A percentile compares a stretch with the other conserved stretches of the same genome.
These are phyloP conservation scores for Paralichthys olivaceus DNA, from an alignment of 2,113 vertebrate genomes.

Conservation along the genomic window DNA sequence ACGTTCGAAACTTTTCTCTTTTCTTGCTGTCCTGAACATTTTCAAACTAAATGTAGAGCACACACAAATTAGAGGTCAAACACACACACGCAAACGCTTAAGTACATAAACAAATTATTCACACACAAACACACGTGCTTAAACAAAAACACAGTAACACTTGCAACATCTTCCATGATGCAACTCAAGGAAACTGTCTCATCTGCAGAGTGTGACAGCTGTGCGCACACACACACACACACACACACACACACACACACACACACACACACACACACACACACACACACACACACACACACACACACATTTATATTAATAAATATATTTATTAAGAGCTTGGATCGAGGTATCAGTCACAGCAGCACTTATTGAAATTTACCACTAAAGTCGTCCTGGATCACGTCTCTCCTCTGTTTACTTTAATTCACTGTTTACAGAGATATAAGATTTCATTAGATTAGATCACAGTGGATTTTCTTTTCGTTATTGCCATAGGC, in stretches of 20 bases:
- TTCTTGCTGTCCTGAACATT: background rate
- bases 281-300: constrained; percentile 5
- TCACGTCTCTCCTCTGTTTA: no score
- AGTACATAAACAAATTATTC: no score
- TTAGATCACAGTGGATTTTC: no score
- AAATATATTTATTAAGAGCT: no score
- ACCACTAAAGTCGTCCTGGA: no score
- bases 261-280: constrained; percentile 25
- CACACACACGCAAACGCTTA: background rate
- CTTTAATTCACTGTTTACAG: background rate
- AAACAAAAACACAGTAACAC: background rate
- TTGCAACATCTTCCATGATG: constrained; percentile 64
- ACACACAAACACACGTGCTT: background rate
- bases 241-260: constrained; percentile 9
- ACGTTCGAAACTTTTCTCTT: background rate
- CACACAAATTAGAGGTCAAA: background rate
- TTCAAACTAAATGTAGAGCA: background rate
- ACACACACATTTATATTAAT: background rate
- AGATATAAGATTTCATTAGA: no score
- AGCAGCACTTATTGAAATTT: no score
- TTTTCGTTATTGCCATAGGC: no score
- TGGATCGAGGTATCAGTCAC: no score
- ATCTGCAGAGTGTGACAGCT: constrained; percentile 25
- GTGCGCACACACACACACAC: background rate
- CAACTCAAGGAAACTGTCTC: constrained; percentile 66